A percentile compares a stretch with the other conserved stretches of the same genome.
phyloP scores from a whole-genome alignment of 2,797 vertebrate genomes.

The Acomys russatus region DNA sequence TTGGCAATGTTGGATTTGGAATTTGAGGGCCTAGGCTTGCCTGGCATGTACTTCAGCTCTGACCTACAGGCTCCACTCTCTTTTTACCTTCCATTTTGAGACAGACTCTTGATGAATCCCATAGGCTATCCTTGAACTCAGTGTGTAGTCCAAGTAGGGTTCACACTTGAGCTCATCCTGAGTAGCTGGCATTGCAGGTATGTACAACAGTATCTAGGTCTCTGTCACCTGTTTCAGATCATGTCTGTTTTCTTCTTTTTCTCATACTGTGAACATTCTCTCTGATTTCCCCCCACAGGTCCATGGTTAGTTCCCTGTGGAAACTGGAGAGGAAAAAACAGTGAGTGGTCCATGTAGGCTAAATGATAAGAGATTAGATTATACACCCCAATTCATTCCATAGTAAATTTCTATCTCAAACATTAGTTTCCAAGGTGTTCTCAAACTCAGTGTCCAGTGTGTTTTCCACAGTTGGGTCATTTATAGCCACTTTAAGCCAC shows the following conservation, averaged over 20 bases:
- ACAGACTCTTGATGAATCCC: neutral
- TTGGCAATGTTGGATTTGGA: neutral
- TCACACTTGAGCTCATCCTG: neutral
- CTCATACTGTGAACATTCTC: neutral
- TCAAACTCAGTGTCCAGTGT: neutral
- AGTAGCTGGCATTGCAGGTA: neutral
- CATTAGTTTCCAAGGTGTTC: neutral
- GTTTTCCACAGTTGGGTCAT: neutral
- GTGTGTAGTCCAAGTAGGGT: neutral
- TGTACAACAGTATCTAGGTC: neutral
- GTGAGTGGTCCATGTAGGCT: neutral
- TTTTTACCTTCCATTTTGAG: neutral
- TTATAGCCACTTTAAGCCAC: neutral
- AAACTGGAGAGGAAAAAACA: conserved; percentile 16
- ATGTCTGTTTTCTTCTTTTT: neutral
- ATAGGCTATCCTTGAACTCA: neutral
- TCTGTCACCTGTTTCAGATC: neutral
- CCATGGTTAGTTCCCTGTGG: conserved; percentile 11
- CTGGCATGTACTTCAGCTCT: neutral
- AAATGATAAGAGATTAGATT: conserved; percentile 10
- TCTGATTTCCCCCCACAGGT: neutral
- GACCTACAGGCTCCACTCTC: too few relatives aligned
- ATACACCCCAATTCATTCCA: neutral
- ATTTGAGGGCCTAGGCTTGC: neutral
- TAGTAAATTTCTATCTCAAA: neutral